Conservation (phyloP, 2,113 vertebrate genomes). For the Rafetus swinhoei region DNA sequence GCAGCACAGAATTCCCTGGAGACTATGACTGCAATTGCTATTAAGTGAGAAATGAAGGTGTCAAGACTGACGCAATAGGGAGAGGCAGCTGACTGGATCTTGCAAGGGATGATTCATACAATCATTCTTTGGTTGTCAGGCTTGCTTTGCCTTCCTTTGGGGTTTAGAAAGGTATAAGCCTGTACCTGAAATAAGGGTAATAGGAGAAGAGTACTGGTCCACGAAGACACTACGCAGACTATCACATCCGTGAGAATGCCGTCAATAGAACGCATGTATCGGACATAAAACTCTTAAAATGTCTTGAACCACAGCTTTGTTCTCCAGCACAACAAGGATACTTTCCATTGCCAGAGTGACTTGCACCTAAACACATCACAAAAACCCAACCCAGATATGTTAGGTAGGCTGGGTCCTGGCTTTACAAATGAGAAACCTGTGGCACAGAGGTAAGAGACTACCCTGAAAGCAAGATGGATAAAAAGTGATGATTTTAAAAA, state of each 20-base stretch:
- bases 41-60: background rate
- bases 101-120: background rate
- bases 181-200: background rate
- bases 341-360: background rate
- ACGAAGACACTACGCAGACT: background rate
- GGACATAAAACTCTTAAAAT: background rate
- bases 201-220: background rate
- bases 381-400: background rate
- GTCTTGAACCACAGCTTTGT: background rate
- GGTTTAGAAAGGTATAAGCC: background rate
- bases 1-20: background rate
- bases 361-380: background rate
- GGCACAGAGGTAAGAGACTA: background rate
- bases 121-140: background rate
- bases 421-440: background rate
- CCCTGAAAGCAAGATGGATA: background rate
- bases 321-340: background rate
- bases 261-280: background rate
- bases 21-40: background rate
- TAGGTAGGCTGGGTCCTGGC: background rate
- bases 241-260: fast-evolving
- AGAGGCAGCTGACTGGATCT: background rate
- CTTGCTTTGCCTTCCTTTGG: background rate
- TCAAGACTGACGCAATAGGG: fast-evolving
- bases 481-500: no score